Evolutionary conservation across 2,113 vertebrate genomes (phyloP), one percentile per base, ranked within the genome.

Genomic region (Xenotilapia leptura): DNA sequence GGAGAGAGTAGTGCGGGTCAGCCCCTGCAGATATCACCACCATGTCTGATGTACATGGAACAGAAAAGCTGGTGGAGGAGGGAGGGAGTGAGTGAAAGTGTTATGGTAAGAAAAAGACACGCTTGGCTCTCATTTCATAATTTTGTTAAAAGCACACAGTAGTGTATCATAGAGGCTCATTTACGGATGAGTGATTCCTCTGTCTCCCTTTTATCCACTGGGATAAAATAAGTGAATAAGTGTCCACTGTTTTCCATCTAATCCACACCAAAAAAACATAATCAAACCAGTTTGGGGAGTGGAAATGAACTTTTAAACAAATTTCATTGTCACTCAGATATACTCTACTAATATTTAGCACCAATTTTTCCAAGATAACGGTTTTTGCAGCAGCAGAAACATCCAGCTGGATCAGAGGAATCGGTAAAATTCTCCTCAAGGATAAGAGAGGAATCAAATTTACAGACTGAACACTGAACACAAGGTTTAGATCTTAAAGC

Each of bases 1-100:
- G 80, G 80, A 86, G 85, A 75, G 92, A 89, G 86, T 68, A 47
- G 90, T 89, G 33, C 33, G 56, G 93, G 93, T 93, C 94, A 92
- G 88, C 86, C 85, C 86, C 86, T 38, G 54, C 45, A 45, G 85
- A 94, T 86, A 89, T 77, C 75, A 90, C 90, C 86, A 91, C 79
- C 91, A 75, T 94, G 88, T 93, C 91, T 93, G 91, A 93, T 89
- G 89, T 82, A 90, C 91, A 94, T 90, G 91, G 91, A 94, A 92
- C 89, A 84, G 88, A 94, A 93, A 92, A 80, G 45, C 91, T 82
- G 82, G 86, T 90, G 79, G 77, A 88, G 85, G 83, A 86, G 53
- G 58, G 58, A 60, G 58, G 9, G 58, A 82, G 86, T 9, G 58
- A 82, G 86, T 9, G 53, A 83, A 84, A 86, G 83, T 80, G 82